Base-by-base conservation (phyloP, 35 echinoderm and acorn worm genomes). In the Chiridota heheva region DNA sequence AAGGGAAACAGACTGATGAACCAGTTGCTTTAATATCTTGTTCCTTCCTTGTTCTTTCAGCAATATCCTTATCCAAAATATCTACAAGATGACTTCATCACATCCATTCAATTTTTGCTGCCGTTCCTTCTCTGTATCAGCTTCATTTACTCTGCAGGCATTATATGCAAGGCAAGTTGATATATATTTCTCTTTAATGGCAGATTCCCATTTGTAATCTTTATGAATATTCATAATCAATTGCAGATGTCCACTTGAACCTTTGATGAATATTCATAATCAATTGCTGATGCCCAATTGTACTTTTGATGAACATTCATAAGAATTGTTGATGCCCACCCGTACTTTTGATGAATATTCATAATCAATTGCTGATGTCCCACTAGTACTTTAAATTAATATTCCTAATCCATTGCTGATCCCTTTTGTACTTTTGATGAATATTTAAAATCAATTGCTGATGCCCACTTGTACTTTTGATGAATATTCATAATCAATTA, bases 31-130 rank as follows among this genome's bases (percentile, higher is more conserved):
- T 86, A 95, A 55, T 30, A 83, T 60, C 38, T 43, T 53, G 25
- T 93, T 29, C 84, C 87, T 34, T 56, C 56, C 28, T 84, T 78
- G 43, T 76, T 12, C 16, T 63, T 72, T n/a, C 78, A 96, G 93
- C 87, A 87, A 96, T 91, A 76, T 36, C 93, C 93, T 4, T 90
- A 90, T 78, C 83, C 93, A 38, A 58, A 67, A 3, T 88, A 90
- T 44, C 58, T 59, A 25, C n/a, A 66, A 17, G 95, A 98, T 51
- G 31, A 22, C 1, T 98, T 92, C 68, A 81, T 98, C n/a, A 17
- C 63, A 6, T 59, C 63, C 18, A 75, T 98, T 4, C 84, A 98
- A 35, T 85, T 82, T 64, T 5, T 98, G 45, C 44, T 98, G 33
- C 95, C 89, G 1, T 77, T 92, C 17, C 55, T 91, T 3, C 17